Base-by-base conservation (phyloP, 1,140 invertebrate genomes). In the Drosophila pruinosa region DNA sequence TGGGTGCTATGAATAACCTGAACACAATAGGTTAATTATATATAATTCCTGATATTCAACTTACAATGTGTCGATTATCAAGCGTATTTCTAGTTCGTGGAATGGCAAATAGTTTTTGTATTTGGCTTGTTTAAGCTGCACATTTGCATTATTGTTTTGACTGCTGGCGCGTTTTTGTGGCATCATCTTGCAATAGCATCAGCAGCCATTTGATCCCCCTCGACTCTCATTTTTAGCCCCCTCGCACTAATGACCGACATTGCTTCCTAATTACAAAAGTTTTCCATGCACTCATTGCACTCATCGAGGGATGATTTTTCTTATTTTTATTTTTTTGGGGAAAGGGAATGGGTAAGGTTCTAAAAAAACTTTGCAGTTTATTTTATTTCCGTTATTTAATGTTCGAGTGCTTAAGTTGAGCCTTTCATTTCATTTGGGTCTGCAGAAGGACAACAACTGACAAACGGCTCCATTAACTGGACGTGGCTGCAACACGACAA, bases 241-340 rank as follows among this genome's bases (percentile, higher is more conserved):
- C 39, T 41, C 47, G 43, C 67, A 74, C 81, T 85, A 85, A 85
- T 85, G 81, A 86, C 81, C 81, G 81, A 85, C 81, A 86, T 85
- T 85, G 81, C 81, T 85, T 85, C 81, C 81, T 85, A 85, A 85
- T 85, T 85, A 85, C 81, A 86, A 85, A 85, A 85, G 76, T 85
- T 85, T 85, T 77, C 58, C 81, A 85, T 85, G 81, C 81, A 86
- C 73, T 86, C 72, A 68, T 28, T 68, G 75, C 72, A 39, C 47
- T 61, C 36, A 24, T 39, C 22, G 57, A 24, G 56, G 22, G 28
- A 31, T 41, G 17, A 24, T 21, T 26, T 26, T 72, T 52, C 22
- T 45, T 74, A 15, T 39, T 36, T 53, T 0, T 26, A 3, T 52
- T 56, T 39, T 52, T 31, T 14, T 14, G 15, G 7, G 24, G 1